These are phyloP conservation scores for Epicampocera succincta DNA, from an alignment of 2,888 invertebrate genomes.

Conservation along the genomic window DNA sequence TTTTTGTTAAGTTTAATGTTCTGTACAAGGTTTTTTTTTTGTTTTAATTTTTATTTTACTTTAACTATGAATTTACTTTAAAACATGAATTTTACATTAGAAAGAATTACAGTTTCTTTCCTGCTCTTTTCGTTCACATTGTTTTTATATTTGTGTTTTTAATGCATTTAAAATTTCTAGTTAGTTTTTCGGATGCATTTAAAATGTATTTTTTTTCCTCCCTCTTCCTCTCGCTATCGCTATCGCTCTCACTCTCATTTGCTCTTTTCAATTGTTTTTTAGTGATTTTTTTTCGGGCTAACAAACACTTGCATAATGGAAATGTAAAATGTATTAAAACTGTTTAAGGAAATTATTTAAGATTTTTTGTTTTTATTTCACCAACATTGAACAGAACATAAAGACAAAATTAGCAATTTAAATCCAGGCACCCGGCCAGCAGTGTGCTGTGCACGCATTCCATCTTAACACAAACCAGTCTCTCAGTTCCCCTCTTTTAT, in stretches of 20 bases:
- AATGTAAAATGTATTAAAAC: background rate
- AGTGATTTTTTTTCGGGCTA: slow-evolving; percentile 9
- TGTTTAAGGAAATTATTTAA: background rate
- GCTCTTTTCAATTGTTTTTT: background rate
- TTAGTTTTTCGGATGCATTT: slow-evolving; percentile 9
- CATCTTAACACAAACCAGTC: too few relatives aligned
- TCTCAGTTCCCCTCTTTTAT: background rate
- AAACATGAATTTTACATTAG: slow-evolving; percentile 64
- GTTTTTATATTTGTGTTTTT: slow-evolving; percentile 12
- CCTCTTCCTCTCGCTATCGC: slow-evolving; percentile 1
- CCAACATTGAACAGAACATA: background rate
- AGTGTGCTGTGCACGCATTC: background rate
- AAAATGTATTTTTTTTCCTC: slow-evolving; percentile 24
- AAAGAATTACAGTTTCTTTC: slow-evolving; percentile 43
- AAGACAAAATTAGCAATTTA: slow-evolving; percentile 14
- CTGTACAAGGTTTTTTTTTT: slow-evolving; percentile 8
- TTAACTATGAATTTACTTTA: slow-evolving; percentile 59
- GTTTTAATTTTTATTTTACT: slow-evolving; percentile 64
- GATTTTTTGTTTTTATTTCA: slow-evolving; percentile 10
- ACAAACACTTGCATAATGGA: slow-evolving; percentile 14
- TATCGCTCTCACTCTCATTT: background rate
- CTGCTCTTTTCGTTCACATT: slow-evolving; percentile 9
- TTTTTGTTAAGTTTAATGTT: slow-evolving; percentile 3
- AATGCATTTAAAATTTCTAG: slow-evolving; percentile 42
- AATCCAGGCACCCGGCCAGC: slow-evolving; percentile 5